phyloP scores from a whole-genome alignment of 1,140 invertebrate species.

The Pseudomyrmex pallidus region DNA sequence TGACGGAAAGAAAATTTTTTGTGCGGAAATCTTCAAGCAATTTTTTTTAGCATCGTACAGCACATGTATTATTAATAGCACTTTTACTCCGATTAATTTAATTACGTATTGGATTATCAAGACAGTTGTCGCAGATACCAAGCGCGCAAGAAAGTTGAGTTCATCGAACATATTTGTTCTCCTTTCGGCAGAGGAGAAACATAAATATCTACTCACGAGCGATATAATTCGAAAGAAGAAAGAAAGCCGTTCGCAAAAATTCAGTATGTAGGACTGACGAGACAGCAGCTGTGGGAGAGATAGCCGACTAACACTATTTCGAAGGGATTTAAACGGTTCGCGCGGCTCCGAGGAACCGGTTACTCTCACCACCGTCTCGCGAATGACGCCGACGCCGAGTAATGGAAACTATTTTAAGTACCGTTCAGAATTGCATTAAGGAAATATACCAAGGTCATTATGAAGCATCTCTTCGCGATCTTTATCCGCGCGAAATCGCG shows the following conservation, averaged over 20 bases:
- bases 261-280: constrained; percentile 36
- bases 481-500: constrained; percentile 28
- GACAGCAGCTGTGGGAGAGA: constrained; percentile 4
- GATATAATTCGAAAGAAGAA: constrained; percentile 41
- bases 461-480: constrained; percentile 46
- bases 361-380: constrained; percentile 38
- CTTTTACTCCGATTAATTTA: constrained; percentile 20
- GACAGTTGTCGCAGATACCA: not conserved
- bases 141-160: constrained; percentile 14
- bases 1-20: not conserved
- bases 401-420: constrained; percentile 74
- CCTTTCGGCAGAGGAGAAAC: not conserved
- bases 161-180: not conserved
- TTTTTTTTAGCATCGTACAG: not conserved
- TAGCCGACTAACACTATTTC: constrained; percentile 73
- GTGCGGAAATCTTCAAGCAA: not conserved
- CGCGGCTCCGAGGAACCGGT: constrained; percentile 65
- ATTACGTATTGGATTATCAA: constrained; percentile 22
- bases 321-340: constrained; percentile 72
- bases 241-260: constrained; percentile 35
- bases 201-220: not conserved
- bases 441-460: constrained; percentile 67
- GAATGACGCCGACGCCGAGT: constrained; percentile 50
- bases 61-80: not conserved
- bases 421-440: constrained; percentile 72